Evolutionary conservation across 2,888 invertebrate genomes (phyloP).

Genomic region (Steinernema hermaphroditum): DNA sequence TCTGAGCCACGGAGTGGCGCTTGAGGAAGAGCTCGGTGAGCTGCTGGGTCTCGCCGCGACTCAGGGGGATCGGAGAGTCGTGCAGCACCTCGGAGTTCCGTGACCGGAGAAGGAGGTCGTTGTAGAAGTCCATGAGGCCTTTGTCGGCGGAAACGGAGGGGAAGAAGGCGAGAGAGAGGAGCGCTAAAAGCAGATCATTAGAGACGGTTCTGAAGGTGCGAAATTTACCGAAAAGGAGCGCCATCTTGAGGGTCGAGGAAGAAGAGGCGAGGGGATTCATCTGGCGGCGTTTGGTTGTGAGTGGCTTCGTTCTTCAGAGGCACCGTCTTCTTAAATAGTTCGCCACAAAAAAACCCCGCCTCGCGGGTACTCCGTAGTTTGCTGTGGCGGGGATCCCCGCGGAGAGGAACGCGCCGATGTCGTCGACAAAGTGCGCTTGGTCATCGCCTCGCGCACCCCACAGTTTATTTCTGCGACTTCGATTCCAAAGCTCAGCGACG

Average conservation of each 20-base stretch:
- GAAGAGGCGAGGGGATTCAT: not conserved
- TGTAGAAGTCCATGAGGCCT: slow-evolving; percentile 1
- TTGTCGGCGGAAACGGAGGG: not conserved
- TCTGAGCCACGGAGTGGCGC: not conserved
- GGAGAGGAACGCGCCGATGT: not conserved
- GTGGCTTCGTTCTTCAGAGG: not conserved
- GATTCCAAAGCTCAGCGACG: not conserved
- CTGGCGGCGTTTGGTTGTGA: not conserved
- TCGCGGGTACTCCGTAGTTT: not conserved
- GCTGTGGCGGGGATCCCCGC: not conserved
- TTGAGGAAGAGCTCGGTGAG: not conserved
- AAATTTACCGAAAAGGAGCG: not conserved
- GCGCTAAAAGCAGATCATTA: not conserved
- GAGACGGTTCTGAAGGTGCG: not conserved
- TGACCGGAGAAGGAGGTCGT: not conserved
- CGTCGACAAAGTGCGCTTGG: slow-evolving; percentile 13
- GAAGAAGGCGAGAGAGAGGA: not conserved
- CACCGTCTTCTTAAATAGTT: not conserved
- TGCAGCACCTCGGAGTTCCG: not conserved
- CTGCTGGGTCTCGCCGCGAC: not conserved
- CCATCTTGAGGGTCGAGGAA: not conserved
- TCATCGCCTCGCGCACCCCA: not conserved
- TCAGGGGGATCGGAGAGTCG: not conserved
- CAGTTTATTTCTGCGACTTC: not conserved
- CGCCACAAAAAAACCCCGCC: slow-evolving; percentile 2